A percentile compares a stretch with the other conserved stretches of the same genome.
These are phyloP conservation scores for Tringa solitaria DNA, from an alignment of 2,113 vertebrate genomes.

Conservation along the genomic window DNA sequence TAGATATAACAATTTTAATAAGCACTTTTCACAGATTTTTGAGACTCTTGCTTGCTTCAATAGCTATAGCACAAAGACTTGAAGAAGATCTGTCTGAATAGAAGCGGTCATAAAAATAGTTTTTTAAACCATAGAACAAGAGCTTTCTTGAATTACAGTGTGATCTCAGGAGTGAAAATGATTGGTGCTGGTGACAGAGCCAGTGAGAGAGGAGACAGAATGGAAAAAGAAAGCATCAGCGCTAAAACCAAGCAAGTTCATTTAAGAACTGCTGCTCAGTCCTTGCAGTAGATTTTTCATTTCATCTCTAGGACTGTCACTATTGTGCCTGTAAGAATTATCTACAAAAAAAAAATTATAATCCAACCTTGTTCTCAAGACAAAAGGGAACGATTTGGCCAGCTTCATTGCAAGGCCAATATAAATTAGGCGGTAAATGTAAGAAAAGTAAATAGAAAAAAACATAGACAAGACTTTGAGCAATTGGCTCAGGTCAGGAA, in stretches of 20 bases:
- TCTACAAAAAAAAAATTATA: not conserved
- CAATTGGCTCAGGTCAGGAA: not conserved
- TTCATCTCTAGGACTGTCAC: not conserved
- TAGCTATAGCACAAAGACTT: not conserved
- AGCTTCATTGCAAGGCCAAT: not conserved
- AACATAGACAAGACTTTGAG: not conserved
- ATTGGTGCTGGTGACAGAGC: not conserved
- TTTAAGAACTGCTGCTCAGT: not conserved
- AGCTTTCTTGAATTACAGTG: not conserved
- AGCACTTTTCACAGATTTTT: not conserved
- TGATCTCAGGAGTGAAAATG: not conserved
- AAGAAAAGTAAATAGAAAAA: not conserved
- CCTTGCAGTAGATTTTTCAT: not conserved
- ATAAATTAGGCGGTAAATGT: not conserved
- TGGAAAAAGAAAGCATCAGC: slow-evolving; percentile 9
- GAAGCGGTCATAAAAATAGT: not conserved
- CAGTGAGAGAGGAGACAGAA: not conserved
- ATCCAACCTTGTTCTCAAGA: not conserved
- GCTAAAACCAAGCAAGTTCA: not conserved
- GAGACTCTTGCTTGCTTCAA: not conserved
- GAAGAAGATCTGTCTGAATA: not conserved
- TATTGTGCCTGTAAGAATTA: not conserved
- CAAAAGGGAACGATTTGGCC: not conserved
- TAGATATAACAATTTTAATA: not conserved
- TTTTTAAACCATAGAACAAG: not conserved